These are phyloP conservation scores for Microcebus griseorufus DNA, from an alignment of 2,113 vertebrate genomes.

Conservation along the genomic window DNA sequence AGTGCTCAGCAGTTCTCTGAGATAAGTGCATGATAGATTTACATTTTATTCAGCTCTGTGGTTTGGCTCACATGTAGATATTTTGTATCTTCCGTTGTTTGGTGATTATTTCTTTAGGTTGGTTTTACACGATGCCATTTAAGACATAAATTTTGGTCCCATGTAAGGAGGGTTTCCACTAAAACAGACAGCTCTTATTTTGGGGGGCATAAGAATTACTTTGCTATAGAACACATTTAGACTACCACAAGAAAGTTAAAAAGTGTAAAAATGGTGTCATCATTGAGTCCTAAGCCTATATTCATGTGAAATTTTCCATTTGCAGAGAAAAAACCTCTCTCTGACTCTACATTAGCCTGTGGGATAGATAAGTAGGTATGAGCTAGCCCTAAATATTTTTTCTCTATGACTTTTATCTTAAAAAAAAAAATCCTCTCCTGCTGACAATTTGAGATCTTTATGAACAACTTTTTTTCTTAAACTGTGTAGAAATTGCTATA, in stretches of 20 bases:
- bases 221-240: slow-evolving; percentile 41
- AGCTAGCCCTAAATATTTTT: neutral
- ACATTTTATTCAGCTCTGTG: slow-evolving; percentile 59
- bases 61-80: slow-evolving; percentile 23
- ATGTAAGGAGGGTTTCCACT: slow-evolving; percentile 52
- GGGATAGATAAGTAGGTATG: neutral
- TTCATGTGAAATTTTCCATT: neutral
- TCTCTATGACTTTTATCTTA: neutral
- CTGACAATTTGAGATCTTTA: neutral
- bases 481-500: neutral
- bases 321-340: neutral
- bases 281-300: neutral
- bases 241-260: neutral
- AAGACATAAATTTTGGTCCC: slow-evolving; percentile 43
- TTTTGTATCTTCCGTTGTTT: slow-evolving; percentile 63
- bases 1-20: slow-evolving; percentile 56
- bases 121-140: slow-evolving; percentile 61
- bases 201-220: slow-evolving; percentile 35
- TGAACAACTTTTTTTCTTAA: neutral
- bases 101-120: slow-evolving; percentile 77
- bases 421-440: neutral
- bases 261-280: neutral
- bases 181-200: slow-evolving; percentile 44
- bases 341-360: too few relatives aligned
- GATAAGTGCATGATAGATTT: slow-evolving; percentile 58